A percentile compares a stretch with the other conserved stretches of the same genome.
Evolutionary conservation across 2,797 vertebrate genomes (phyloP).

Genomic region (Phrynocephalus forsythii): DNA sequence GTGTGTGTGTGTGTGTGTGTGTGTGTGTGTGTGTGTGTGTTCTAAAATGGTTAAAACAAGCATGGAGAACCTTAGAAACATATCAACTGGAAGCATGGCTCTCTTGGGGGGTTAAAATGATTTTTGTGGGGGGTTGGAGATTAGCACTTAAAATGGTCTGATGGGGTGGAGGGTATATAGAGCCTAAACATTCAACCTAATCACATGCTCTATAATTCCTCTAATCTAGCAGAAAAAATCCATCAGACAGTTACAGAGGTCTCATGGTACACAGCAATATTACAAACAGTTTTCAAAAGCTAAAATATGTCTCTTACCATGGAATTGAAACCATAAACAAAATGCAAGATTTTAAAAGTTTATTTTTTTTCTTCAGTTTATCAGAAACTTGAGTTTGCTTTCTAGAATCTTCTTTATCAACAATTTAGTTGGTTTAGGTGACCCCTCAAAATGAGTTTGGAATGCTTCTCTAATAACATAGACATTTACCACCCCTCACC

Average conservation of each 20-base stretch:
- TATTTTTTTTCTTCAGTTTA: neutral
- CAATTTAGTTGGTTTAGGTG: constrained; percentile 27
- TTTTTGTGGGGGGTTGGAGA: too few species aligned
- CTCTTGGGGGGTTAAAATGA: too few species aligned
- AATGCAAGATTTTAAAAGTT: neutral
- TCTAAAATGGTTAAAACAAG: too few species aligned
- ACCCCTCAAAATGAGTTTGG: neutral
- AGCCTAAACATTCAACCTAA: too few species aligned
- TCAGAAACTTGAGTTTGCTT: constrained; percentile 22
- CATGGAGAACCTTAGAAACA: too few species aligned
- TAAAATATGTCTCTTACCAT: neutral
- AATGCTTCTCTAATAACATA: constrained; percentile 33
- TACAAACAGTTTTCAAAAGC: neutral
- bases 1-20: too few species aligned
- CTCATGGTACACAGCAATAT: too few species aligned
- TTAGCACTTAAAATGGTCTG: too few species aligned
- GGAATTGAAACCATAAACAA: neutral
- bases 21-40: too few species aligned
- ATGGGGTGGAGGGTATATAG: too few species aligned
- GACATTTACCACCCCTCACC: constrained; percentile 39
- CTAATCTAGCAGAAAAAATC: neutral
- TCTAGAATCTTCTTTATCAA: constrained; percentile 19
- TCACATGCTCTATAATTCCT: neutral
- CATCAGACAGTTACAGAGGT: neutral
- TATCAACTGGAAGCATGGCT: too few species aligned